A percentile compares a stretch with the other conserved stretches of the same genome.
Conservation (phyloP, 1,140 invertebrate genomes). For the Atta cephalotes region DNA sequence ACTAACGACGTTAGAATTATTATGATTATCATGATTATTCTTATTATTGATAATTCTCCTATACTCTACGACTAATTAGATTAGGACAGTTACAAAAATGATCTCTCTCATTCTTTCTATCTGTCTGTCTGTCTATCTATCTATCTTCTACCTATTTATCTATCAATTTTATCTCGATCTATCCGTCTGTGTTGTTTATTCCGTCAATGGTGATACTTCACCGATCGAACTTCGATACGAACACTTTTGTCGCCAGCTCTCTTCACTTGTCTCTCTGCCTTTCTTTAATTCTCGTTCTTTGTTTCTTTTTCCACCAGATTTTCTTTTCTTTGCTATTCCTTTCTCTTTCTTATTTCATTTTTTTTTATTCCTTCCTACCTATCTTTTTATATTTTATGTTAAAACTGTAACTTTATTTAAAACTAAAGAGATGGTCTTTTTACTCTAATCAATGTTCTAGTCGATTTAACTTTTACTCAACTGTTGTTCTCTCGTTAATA, state of each 20-base stretch:
- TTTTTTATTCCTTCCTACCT: background rate
- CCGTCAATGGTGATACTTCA: constrained; percentile 56
- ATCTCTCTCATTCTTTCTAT: constrained; percentile 61
- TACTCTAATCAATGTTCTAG: constrained; percentile 79
- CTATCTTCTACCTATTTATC: background rate
- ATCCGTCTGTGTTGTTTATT: constrained; percentile 53
- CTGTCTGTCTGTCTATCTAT: constrained; percentile 17
- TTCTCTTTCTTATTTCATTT: background rate
- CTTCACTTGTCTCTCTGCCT: constrained; percentile 3
- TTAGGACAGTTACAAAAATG: constrained; percentile 73
- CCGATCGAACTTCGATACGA: constrained; percentile 40
- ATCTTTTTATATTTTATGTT: constrained; percentile 62
- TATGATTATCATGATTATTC: constrained; percentile 78
- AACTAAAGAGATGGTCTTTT: constrained; percentile 71
- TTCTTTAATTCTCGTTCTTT: constrained; percentile 11
- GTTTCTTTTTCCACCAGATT: background rate
- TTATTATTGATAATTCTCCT: constrained; percentile 78
- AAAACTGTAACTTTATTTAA: constrained; percentile 56
- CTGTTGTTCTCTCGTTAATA: constrained; percentile 83
- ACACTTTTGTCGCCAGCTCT: constrained; percentile 55
- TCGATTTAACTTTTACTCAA: constrained; percentile 79
- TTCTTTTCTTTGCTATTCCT: background rate
- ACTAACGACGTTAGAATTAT: constrained; percentile 77
- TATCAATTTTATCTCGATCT: constrained; percentile 26
- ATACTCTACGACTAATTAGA: constrained; percentile 79